Evolutionary conservation across 2,888 invertebrate species (phyloP), one percentile per base, ranked within the genome.

Genomic region (Agrypnus murinus): DNA sequence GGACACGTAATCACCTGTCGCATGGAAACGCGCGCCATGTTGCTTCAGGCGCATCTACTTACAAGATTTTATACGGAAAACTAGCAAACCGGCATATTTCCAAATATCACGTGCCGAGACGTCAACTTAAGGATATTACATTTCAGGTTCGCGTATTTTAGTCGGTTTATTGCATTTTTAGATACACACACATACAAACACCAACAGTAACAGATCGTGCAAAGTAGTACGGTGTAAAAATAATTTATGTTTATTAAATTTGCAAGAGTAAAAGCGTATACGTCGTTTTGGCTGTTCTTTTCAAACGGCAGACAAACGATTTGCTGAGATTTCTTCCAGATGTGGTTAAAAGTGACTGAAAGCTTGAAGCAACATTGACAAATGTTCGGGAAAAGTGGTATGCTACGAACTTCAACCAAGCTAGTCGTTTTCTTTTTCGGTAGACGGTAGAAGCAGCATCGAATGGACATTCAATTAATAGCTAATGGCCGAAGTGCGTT

Each of bases 391-490:
- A 25, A 58, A 58, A 58, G 58, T 43, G 58, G 58, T 25, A 36
- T 36, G 38, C 55, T 36, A 36, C 55, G 17, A 55, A 17, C 55
- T 34, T 36, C 36, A 36, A 34, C 17, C 34, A 36, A 55, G 36
- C 32, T 17, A 36, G 43, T 43, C 38, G 58, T 58, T 58, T 43
- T 58, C 58, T 38, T 38, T 58, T 58, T 58, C 12, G 58, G 43
- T 31, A 43, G 58, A 43, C 58, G 43, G 58, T 40, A 58, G 58
- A 58, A 58, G 40, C 40, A 58, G 58, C 43, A 31, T 43, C 68
- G 66, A 75, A 75, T 73, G 72, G 74, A 73, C 74, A 74, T 73
- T 75, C 75, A 77, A 77, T 77, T 77, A 77, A 75, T 74, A 74
- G 65, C 57, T 65, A 65, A 65, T 65, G 43, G 73, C 55, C 65